Conservation (phyloP, 2,113 vertebrate genomes). For the Odocoileus hemionus region DNA sequence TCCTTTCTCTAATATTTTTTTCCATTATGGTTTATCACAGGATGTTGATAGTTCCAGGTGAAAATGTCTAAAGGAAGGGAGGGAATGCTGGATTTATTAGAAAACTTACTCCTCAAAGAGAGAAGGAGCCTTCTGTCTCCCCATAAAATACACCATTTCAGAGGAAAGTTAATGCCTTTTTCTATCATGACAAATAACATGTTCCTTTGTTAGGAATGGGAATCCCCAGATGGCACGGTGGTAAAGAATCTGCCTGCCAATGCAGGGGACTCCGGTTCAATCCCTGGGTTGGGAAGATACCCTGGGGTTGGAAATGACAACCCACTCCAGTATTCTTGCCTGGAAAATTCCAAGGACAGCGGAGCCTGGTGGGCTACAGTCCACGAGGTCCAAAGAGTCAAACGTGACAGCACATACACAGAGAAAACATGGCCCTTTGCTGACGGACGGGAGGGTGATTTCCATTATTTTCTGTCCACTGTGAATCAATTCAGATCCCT, state of each 20-base stretch:
- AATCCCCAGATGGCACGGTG: neutral
- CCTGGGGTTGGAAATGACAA: neutral
- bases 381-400: neutral
- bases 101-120: neutral
- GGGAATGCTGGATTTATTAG: neutral
- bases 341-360: neutral
- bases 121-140: neutral
- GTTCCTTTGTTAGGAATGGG: neutral
- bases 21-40: neutral
- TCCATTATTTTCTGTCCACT: neutral
- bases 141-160: neutral
- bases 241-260: neutral
- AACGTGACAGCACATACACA: neutral
- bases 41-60: neutral
- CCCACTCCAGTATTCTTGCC: neutral
- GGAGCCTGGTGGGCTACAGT: neutral
- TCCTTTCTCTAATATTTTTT: neutral
- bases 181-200: neutral
- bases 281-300: neutral
- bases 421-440: neutral
- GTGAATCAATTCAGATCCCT: neutral
- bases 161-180: neutral
- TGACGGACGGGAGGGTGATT: neutral
- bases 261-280: fast-evolving
- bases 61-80: neutral